These are phyloP conservation scores for Epistrophe grossulariae DNA, from an alignment of 2,888 invertebrate species.

Conservation along the genomic window DNA sequence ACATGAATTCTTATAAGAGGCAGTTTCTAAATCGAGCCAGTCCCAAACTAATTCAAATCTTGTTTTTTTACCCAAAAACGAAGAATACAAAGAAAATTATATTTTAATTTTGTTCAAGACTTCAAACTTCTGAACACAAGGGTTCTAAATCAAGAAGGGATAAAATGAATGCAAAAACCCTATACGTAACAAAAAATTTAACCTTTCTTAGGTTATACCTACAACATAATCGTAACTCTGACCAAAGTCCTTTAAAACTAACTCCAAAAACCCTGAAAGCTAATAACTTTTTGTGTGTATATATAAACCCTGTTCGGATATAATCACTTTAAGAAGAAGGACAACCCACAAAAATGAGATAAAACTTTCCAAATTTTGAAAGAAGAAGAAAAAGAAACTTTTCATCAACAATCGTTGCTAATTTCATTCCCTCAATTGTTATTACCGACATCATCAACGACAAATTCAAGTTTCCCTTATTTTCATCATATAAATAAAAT, in stretches of 20 bases:
- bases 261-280: neutral
- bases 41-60: neutral
- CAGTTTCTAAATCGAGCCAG: too few species aligned
- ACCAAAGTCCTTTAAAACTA: slow-evolving; percentile 14
- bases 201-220: neutral
- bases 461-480: slow-evolving; percentile 4
- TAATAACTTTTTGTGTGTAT: neutral
- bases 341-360: slow-evolving; percentile 21
- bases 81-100: neutral
- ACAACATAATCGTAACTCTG: neutral
- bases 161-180: neutral
- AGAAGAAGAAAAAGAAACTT: slow-evolving; percentile 11
- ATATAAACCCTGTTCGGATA: neutral
- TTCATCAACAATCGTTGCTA: slow-evolving; percentile 41
- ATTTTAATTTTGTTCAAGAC: neutral
- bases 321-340: slow-evolving; percentile 33
- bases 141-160: neutral
- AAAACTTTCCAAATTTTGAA: slow-evolving; percentile 16
- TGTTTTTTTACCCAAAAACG: neutral
- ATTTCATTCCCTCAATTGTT: slow-evolving; percentile 30
- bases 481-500: neutral
- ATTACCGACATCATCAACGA: neutral
- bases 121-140: neutral
- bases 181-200: neutral
- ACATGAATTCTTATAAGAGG: too few species aligned